phyloP scores from a whole-genome alignment of 2,888 invertebrate genomes.

The Trichogramma dendrolimi region DNA sequence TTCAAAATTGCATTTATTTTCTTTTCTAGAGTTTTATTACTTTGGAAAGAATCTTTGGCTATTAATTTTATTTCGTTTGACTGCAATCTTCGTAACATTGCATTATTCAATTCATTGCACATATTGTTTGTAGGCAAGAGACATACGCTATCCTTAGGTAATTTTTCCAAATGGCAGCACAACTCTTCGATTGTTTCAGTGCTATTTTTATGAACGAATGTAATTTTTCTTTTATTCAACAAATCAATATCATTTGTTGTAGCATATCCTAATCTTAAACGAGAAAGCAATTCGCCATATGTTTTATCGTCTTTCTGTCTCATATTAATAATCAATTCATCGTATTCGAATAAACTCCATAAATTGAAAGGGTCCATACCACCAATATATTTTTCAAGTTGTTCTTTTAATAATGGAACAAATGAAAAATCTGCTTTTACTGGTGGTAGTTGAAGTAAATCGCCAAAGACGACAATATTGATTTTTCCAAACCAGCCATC shows the following conservation, averaged over 20 bases:
- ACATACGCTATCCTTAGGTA: slow-evolving; percentile 34
- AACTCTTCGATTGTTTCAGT: slow-evolving; percentile 25
- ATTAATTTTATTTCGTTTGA: slow-evolving; percentile 29
- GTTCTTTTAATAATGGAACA: too few relatives aligned
- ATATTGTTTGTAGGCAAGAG: slow-evolving; percentile 36
- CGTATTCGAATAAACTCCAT: too few relatives aligned
- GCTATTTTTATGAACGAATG: slow-evolving; percentile 2
- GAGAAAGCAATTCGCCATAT: too few relatives aligned
- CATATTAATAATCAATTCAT: too few relatives aligned
- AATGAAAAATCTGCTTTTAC: slow-evolving; percentile 14
- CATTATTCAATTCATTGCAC: slow-evolving; percentile 37
- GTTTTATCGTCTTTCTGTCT: too few relatives aligned
- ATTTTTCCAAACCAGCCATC: slow-evolving; percentile 40
- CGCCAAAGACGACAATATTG: slow-evolving; percentile 34
- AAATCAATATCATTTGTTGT: slow-evolving; percentile 11
- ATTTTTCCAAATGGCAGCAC: slow-evolving; percentile 15
- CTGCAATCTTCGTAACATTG: slow-evolving; percentile 34
- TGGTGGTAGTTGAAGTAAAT: slow-evolving; percentile 40
- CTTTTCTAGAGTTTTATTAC: slow-evolving; percentile 3
- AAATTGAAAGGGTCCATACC: too few relatives aligned
- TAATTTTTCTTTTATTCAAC: slow-evolving; percentile 15
- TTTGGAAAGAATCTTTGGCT: slow-evolving; percentile 1
- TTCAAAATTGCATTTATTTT: background rate
- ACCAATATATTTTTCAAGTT: too few relatives aligned
- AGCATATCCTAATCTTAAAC: slow-evolving; percentile 19